Conservation (phyloP, 2,113 vertebrate species). For the Callospermophilus lateralis region DNA sequence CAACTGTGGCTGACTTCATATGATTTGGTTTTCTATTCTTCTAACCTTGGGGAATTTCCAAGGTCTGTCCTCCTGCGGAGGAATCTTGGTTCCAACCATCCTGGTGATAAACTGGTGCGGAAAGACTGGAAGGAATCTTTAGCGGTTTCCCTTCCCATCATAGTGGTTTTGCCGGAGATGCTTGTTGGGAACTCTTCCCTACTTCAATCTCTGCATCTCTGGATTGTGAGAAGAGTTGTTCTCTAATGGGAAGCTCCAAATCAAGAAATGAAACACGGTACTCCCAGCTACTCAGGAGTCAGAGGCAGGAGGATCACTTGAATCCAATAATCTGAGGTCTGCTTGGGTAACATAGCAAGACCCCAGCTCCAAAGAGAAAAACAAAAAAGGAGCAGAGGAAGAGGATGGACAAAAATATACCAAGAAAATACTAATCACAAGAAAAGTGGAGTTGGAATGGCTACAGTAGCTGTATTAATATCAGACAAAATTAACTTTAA, state of each 20-base stretch:
- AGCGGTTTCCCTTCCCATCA: accelerated
- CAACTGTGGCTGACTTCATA: not conserved
- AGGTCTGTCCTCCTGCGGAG: not conserved
- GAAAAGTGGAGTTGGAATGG: not conserved
- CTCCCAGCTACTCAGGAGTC: not conserved
- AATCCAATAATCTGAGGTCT: not conserved
- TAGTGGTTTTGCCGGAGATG: not conserved
- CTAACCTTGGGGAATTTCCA: not conserved
- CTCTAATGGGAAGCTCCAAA: not conserved
- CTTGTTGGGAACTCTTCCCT: not conserved
- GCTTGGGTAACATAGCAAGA: not conserved
- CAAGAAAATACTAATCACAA: not conserved
- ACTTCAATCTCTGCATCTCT: not conserved
- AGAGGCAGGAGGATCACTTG: not conserved
- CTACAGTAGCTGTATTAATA: not conserved
- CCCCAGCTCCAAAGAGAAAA: not conserved
- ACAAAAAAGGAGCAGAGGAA: not conserved
- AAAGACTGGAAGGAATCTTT: not conserved
- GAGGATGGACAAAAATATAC: not conserved
- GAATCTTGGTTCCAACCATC: not conserved
- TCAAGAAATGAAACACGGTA: not conserved
- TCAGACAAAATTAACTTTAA: not conserved
- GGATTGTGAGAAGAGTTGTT: not conserved
- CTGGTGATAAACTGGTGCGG: not conserved
- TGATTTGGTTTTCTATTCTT: not conserved